Base-by-base conservation (phyloP, 2,797 vertebrate genomes). In the Echeneis naucrates region DNA sequence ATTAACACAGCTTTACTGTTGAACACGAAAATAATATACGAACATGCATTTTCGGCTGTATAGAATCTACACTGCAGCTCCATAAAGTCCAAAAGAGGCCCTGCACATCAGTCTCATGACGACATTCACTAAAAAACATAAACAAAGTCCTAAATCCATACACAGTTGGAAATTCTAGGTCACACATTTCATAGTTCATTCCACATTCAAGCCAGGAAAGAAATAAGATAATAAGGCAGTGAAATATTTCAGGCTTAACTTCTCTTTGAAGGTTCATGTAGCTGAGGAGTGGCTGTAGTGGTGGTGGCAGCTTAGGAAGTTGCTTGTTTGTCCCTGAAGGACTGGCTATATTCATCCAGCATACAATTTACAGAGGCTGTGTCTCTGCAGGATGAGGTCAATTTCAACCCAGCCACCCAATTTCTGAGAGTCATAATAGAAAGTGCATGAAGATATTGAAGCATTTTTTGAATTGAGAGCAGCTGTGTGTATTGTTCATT, bases 291-390 rank as follows among this genome's bases (percentile, higher is more conserved):
- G 89, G 82, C 82, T 30, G 37, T 14, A 64, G 64, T 35, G 57
- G 48, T 59, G 73, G 45, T 21, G 58, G 81, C 4, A 72, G 59
- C 79, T 81, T 44, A 88, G 88, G 89, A 91, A 92, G 89, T 86
- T 82, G 88, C 90, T 93, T 90, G 87, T 93, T 92, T 91, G 88
- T 91, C 76, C 85, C 89, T 16, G 35, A 88, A 92, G 87, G 84
- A 85, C 78, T 0, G 2, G 59, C 77, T 87, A 71, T 45, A 89
- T 88, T 77, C 77, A 90, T 70, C 55, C 56, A 85, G 67, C 65
- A 44, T 59, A 60, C 80, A 63, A 74, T 80, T 78, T 83, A 27
- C 56, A 80, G 47, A 68, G 64, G 37, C 60, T 33, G 8, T 0
- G 2, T 60, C 54, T 68, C 26, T 11, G 47, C 60, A 76, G 78